A percentile compares a stretch with the other conserved stretches of the same genome.
phyloP scores from a whole-genome alignment of 1,140 invertebrate genomes.

The Zelostemma sp. region DNA sequence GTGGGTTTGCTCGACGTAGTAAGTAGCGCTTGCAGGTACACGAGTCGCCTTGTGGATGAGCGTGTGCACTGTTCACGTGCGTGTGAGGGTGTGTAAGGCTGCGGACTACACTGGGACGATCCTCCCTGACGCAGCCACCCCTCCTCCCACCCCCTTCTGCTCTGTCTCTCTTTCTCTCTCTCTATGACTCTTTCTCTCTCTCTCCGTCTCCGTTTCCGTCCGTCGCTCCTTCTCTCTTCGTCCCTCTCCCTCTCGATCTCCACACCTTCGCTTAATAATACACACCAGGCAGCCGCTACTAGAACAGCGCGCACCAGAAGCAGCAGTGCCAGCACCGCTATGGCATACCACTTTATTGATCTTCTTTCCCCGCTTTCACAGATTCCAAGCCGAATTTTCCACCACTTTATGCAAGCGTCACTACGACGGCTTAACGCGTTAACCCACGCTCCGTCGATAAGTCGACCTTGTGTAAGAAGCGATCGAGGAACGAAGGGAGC shows the following conservation, averaged over 20 bases:
- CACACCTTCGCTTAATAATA: constrained; percentile 65
- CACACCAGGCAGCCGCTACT: constrained; percentile 57
- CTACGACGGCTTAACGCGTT: constrained; percentile 51
- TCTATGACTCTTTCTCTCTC: constrained; percentile 12
- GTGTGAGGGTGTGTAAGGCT: background rate
- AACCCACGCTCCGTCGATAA: constrained; percentile 50
- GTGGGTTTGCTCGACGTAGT: too few species aligned
- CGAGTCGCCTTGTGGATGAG: background rate
- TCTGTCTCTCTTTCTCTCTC: constrained; percentile 17
- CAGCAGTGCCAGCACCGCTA: constrained; percentile 52
- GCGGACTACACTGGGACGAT: background rate
- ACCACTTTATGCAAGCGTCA: constrained; percentile 63
- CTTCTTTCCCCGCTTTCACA: constrained; percentile 64
- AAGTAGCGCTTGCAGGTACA: background rate
- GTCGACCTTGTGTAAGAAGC: constrained; percentile 42
- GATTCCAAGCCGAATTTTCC: constrained; percentile 66
- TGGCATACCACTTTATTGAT: constrained; percentile 66
- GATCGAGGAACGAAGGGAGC: background rate
- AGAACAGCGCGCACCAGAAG: constrained; percentile 45
- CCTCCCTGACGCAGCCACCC: constrained; percentile 20
- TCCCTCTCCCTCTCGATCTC: constrained; percentile 44
- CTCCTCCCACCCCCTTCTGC: constrained; percentile 28
- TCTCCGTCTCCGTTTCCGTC: too few species aligned
- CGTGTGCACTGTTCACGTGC: background rate
- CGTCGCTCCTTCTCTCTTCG: constrained; percentile 7